A percentile compares a stretch with the other conserved stretches of the same genome.
phyloP scores from a whole-genome alignment of 2,113 vertebrate genomes.

The Guaruba guarouba region DNA sequence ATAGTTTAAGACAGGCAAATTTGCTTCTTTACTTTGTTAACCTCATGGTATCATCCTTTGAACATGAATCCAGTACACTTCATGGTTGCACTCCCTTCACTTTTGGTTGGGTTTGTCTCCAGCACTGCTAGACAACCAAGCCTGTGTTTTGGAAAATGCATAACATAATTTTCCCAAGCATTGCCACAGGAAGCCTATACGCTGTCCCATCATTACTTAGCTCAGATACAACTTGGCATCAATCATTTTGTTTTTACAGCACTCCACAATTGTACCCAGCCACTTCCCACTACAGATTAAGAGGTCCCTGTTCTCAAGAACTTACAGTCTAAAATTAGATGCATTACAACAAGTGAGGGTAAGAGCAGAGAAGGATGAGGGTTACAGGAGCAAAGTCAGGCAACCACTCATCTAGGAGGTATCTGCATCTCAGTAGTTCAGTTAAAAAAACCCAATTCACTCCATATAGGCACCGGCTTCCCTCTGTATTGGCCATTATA shows the following conservation, averaged over 20 bases:
- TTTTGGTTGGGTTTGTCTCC: not conserved
- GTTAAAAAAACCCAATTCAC: not conserved
- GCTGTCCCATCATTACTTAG: not conserved
- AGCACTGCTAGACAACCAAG: not conserved
- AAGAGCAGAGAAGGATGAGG: not conserved
- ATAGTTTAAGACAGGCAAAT: conserved; percentile 22
- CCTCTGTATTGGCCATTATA: not conserved
- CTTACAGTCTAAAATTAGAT: conserved; percentile 49
- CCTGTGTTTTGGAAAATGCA: not conserved
- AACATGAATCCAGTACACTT: not conserved
- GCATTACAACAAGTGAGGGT: not conserved
- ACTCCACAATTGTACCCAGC: not conserved
- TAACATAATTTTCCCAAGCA: not conserved
- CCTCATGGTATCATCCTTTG: not conserved
- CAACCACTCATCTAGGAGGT: not conserved
- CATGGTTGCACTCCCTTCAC: not conserved
- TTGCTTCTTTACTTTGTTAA: not conserved
- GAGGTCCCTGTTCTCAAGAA: conserved; percentile 46
- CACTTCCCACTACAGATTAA: not conserved
- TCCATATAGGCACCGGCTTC: not conserved
- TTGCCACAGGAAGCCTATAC: not conserved
- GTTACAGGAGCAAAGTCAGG: not conserved
- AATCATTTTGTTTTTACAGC: not conserved
- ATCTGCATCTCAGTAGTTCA: not conserved
- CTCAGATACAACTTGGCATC: not conserved